A percentile compares a stretch with the other conserved stretches of the same genome.
phyloP scores from a whole-genome alignment of 2,888 invertebrate species.

The Carcina quercana region DNA sequence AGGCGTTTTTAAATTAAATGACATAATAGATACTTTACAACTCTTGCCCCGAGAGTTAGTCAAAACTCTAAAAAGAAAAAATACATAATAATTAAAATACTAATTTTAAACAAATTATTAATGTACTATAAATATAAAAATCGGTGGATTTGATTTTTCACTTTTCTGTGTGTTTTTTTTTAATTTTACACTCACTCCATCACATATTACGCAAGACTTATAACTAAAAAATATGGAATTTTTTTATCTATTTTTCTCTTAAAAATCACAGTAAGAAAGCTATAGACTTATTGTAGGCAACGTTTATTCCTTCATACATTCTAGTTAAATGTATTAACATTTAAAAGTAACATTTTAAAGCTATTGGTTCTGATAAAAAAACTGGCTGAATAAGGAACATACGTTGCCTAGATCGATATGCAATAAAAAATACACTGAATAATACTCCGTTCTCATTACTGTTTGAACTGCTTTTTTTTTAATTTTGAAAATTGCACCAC shows the following conservation, averaged over 20 bases:
- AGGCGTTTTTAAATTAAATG: constrained; percentile 6
- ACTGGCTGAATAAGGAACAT: constrained; percentile 11
- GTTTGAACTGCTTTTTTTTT: constrained; percentile 12
- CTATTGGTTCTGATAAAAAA: constrained; percentile 22
- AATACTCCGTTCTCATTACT: constrained; percentile 12
- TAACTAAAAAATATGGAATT: constrained; percentile 30
- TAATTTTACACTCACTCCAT: constrained; percentile 15
- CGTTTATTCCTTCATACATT: constrained; percentile 15
- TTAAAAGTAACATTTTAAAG: constrained; percentile 26
- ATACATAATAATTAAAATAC: constrained; percentile 14
- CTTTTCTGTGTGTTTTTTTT: constrained; percentile 14
- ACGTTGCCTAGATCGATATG: constrained; percentile 17
- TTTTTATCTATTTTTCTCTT: constrained; percentile 27
- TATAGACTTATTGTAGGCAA: constrained; percentile 14
- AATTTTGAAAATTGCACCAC: constrained; percentile 19
- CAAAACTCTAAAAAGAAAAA: constrained; percentile 18
- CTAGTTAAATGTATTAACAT: constrained; percentile 16
- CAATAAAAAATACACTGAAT: constrained; percentile 14
- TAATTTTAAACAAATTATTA: constrained; percentile 8
- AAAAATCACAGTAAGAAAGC: constrained; percentile 36
- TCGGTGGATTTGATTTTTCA: constrained; percentile 37
- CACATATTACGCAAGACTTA: constrained; percentile 15
- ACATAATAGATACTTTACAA: constrained; percentile 9
- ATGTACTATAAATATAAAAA: constrained; percentile 22
- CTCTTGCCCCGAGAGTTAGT: constrained; percentile 13